phyloP scores from a whole-genome alignment of 1,140 invertebrate genomes.

The Trichoplusia ni region DNA sequence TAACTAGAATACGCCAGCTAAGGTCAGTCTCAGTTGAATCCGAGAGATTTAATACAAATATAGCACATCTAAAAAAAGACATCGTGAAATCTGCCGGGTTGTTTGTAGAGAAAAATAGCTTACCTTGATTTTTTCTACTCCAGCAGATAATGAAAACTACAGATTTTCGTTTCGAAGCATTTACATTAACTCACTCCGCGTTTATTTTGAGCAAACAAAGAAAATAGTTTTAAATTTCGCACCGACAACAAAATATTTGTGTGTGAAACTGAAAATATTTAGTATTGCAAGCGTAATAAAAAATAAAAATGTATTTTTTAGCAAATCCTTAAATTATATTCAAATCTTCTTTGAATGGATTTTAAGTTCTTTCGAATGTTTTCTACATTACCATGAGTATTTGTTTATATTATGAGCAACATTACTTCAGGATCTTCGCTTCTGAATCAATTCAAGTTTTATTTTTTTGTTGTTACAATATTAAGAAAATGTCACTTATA shows the following conservation, averaged over 20 bases:
- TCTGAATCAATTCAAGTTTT: no score
- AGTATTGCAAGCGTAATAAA: slow-evolving; percentile 2
- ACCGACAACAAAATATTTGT: slow-evolving; percentile 15
- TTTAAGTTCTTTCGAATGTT: no score
- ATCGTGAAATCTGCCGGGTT: slow-evolving; percentile 5
- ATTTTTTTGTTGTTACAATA: no score
- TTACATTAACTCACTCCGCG: not conserved
- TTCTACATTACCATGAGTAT: no score
- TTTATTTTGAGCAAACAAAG: not conserved
- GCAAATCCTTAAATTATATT: no score
- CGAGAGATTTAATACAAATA: slow-evolving; percentile 1
- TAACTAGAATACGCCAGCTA: not conserved
- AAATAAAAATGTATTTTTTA: no score
- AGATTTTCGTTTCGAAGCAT: not conserved
- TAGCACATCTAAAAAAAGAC: slow-evolving; percentile 16
- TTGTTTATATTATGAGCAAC: no score
- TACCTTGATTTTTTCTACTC: not conserved
- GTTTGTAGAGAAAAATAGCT: not conserved
- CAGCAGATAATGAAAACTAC: not conserved
- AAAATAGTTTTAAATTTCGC: slow-evolving; percentile 19
- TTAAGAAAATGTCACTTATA: no score
- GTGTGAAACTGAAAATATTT: not conserved
- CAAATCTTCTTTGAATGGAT: no score
- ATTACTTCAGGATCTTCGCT: no score
- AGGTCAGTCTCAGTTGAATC: slow-evolving; percentile 1